Base-by-base conservation (phyloP, 2,888 invertebrate genomes). In the Morinoia aosen region DNA sequence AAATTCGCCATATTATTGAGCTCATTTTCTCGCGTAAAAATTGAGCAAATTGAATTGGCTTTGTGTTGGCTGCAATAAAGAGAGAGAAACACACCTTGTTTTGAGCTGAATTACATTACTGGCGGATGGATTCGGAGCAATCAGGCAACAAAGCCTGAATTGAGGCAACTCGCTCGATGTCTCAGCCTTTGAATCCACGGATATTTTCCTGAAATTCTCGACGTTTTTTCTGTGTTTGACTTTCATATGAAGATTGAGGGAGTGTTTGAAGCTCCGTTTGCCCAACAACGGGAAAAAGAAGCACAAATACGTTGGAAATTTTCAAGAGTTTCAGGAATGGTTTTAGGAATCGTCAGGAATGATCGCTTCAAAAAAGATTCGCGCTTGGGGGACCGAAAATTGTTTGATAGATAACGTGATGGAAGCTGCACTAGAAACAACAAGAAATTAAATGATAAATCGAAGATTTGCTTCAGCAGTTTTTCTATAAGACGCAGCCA, bases 211-310 rank as follows among this genome's bases (percentile, higher is more conserved):
- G 16, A 76, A 76, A 10, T 76, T 10, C 25, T 76, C 8, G 76
- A 16, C 7, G 33, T 10, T 33, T 76, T 48, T 48, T 76, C 33
- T 33, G 76, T 76, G 76, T 76, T 76, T 76, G 76, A 25, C 25
- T 76, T 76, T 76, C 76, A 76, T 76, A 76, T 76, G 76, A 76
- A 76, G 76, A 76, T 33, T 76, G 76, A 61, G 61, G 76, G 76
- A 76, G 76, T 12, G 76, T 76, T 76, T 76, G 76, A 76, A 76
- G 76, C 76, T 25, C 1, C 2, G 76, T 76, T 76, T 33, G 25
- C 76, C 25, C 25, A 25, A 10, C 76, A 33, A 76, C 33, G 8
- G 25, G 76, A 16, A 76, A 12, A 76, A 76, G 76, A 76, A 16
- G 76, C 8, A 76, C 76, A 76, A 76, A 76, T 76, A 76, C 33